Base-by-base conservation (phyloP, 2,113 vertebrate species). In the Pterophyllum scalare region DNA sequence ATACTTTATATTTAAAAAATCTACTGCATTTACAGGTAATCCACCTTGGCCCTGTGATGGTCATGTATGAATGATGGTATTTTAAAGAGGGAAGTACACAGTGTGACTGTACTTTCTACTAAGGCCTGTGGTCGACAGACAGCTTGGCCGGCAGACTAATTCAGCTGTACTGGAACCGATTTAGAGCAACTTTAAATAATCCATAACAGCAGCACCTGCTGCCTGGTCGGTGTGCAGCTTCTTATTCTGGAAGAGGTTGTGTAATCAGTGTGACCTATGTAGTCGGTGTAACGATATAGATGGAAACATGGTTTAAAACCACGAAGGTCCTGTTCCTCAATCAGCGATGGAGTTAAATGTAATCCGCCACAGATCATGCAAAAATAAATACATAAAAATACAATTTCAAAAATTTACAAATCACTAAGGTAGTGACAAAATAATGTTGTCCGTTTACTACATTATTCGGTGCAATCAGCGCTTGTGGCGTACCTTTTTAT, bases 141-240 rank as follows among this genome's bases (percentile, higher is more conserved):
- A 89, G 85, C 75, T 90, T 80, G 81, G 87, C 46, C 26, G 19
- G 54, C 19, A 72, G 62, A 60, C 57, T 87, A 60, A 79, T 88
- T 92, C 93, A 95, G 93, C 93, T 94, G 94, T 75, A 82, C 59
- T 78, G 57, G 49, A 80, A 87, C 90, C 82, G 77, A 92, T 95
- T 95, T 94, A 94, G 93, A 90, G 75, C 61, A 59, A 90, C 93
- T 94, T 95, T 93, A 94, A 95, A 95, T 94, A 94, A 89, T 90
- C 83, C 82, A 91, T 92, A 84, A 81, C 75, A 74, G 81, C 72
- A 91, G 91, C 95, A 96, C 95, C 95, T 96, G 95, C 76, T 86
- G 72, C 77, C 81, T 74, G 62, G 78, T 35, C 84, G 31, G 67
- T 57, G 33, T 60, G 81, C 64, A 84, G 87, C 81, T 85, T 86